Base-by-base conservation (phyloP, 2,888 invertebrate species). In the Bombyx huttoni region DNA sequence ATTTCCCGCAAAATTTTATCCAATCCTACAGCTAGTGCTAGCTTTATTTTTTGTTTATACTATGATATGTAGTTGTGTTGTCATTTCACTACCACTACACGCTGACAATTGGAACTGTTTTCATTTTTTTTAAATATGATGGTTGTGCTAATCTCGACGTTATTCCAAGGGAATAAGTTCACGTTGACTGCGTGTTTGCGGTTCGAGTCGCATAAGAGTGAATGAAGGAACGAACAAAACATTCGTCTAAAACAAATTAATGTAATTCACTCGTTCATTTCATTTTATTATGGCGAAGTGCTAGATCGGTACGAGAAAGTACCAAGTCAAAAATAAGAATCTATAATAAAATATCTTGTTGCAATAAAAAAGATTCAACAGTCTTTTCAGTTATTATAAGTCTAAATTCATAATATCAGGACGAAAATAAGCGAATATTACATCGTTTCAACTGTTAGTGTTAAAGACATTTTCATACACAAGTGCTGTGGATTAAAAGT, bases 11-110 rank as follows among this genome's bases (percentile, higher is more conserved):
- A 67, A 63, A 64, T 65, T 60, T 56, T 57, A 63, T 56, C 89
- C 89, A 89, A 89, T 86, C 69, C 57, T 53, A 52, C 55, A 53
- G 55, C 64, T 58, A 60, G 71, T 61, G 71, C 75, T 70, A 71
- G 84, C 86, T 83, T 87, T 86, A 83, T 84, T 86, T 85, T 85
- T 88, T 88, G 85, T 86, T 84, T 83, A 82, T 82, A 79, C 68
- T 75, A 67, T 71, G 78, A 66, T 65, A 71, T 76, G 73, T 76
- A 75, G 63, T 70, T 78, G 74, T 68, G 68, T 70, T 68, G 70
- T 68, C 64, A 65, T 65, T 65, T 63, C 72, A 72, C 73, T 75
- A 73, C 65, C 57, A 68, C 71, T 78, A 79, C 81, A 82, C 81
- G 77, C 75, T 73, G 72, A 73, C 64, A 61, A 56, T 66, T 65